Conservation (phyloP, 2,888 invertebrate genomes). For the Drosophila recens region DNA sequence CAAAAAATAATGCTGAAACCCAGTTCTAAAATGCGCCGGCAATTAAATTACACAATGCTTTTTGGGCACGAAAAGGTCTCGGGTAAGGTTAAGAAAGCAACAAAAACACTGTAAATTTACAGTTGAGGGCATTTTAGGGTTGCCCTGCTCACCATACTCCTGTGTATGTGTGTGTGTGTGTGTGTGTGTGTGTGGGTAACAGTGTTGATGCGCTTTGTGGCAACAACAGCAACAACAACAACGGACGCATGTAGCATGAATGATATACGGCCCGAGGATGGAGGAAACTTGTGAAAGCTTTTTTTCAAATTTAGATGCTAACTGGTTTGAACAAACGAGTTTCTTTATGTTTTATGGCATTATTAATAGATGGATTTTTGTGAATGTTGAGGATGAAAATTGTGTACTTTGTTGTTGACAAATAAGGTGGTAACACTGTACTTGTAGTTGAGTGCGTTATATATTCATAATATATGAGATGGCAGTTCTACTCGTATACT, state of each 20-base stretch:
- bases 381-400: conserved; percentile 20
- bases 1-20: not conserved
- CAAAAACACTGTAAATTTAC: conserved; percentile 52
- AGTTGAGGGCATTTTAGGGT: conserved; percentile 66
- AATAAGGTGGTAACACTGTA: conserved; percentile 15
- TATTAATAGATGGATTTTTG: conserved; percentile 45
- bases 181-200: conserved; percentile 20
- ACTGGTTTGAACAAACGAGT: conserved; percentile 57
- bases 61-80: conserved; percentile 49
- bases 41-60: conserved; percentile 67
- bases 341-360: conserved; percentile 44
- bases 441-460: not conserved
- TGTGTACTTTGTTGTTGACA: conserved; percentile 13
- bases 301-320: conserved; percentile 50
- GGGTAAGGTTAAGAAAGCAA: conserved; percentile 17
- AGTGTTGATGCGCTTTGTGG: conserved; percentile 54
- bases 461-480: not conserved
- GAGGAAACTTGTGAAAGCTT: conserved; percentile 57
- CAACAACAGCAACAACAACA: conserved; percentile 3
- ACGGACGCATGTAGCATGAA: conserved; percentile 47
- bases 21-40: conserved; percentile 49
- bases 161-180: conserved; percentile 3
- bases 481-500: not conserved
- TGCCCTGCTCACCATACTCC: conserved; percentile 12
- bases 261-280: conserved; percentile 53